Conservation (phyloP, 2,888 invertebrate genomes). For the Aplocera efformata region DNA sequence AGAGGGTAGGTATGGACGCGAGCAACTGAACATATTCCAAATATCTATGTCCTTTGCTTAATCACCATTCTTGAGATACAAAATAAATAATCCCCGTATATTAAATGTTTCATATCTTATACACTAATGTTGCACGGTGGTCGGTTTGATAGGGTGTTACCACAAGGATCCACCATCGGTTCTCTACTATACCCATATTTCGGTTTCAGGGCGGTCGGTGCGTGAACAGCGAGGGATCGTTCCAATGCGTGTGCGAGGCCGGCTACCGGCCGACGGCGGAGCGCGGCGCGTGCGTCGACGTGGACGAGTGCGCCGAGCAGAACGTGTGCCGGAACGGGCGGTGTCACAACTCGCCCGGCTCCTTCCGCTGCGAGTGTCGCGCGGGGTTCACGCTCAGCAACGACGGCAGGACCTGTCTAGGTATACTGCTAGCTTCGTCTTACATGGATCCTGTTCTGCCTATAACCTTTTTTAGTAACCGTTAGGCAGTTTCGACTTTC, state of each 20-base stretch:
- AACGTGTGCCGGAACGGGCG: constrained; percentile 89
- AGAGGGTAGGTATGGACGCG: too few species aligned
- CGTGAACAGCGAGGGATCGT: constrained; percentile 91
- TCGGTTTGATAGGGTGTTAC: not conserved
- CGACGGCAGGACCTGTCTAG: constrained; percentile 89
- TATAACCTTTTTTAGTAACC: too few species aligned
- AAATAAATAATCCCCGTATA: too few species aligned
- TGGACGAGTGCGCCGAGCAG: constrained; percentile 84
- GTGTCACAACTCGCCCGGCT: constrained; percentile 89
- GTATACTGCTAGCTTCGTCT: constrained; percentile 50
- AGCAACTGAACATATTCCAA: too few species aligned
- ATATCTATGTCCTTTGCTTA: too few species aligned
- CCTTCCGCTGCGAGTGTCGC: constrained; percentile 89
- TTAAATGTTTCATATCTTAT: too few species aligned
- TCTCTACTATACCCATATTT: constrained; percentile 1
- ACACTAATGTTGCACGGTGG: too few species aligned
- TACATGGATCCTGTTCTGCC: not conserved
- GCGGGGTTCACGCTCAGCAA: constrained; percentile 89
- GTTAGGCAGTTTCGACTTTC: too few species aligned
- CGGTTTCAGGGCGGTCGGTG: constrained; percentile 85
- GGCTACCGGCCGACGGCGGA: constrained; percentile 84
- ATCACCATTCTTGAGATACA: too few species aligned
- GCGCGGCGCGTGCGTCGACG: constrained; percentile 67
- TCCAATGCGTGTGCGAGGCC: constrained; percentile 89
- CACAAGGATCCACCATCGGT: constrained; percentile 6